phyloP scores from a whole-genome alignment of 1,140 invertebrate species.

The Monochamus saltuarius region DNA sequence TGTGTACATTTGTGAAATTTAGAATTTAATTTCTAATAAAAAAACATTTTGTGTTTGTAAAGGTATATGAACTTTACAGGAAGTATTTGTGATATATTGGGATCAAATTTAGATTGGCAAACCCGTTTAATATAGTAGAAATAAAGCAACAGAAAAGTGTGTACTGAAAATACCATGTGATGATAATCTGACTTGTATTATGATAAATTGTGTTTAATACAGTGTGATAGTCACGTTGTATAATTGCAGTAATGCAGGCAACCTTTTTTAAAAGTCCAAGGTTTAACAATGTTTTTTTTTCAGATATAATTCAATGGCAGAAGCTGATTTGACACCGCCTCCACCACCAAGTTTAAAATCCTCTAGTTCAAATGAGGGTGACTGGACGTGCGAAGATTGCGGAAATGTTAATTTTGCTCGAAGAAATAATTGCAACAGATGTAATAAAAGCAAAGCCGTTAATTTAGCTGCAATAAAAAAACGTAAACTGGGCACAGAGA shows the following conservation, averaged over 20 bases:
- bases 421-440: constrained; percentile 86
- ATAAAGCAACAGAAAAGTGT: neutral
- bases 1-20: neutral
- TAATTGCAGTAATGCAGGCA: neutral
- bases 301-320: neutral
- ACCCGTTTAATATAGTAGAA: neutral
- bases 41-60: constrained; percentile 12
- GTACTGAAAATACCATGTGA: neutral
- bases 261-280: neutral
- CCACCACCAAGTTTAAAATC: constrained; percentile 36
- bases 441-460: constrained; percentile 67
- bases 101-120: constrained; percentile 7
- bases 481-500: constrained; percentile 93
- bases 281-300: constrained; percentile 3
- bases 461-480: constrained; percentile 59
- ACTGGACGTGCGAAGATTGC: constrained; percentile 68
- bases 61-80: constrained; percentile 14
- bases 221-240: neutral
- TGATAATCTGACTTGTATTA: neutral
- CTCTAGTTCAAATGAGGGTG: constrained; percentile 50
- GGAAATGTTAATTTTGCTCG: constrained; percentile 94
- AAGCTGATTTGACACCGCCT: constrained; percentile 35
- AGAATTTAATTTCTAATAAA: constrained; percentile 16
- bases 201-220: neutral
- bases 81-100: constrained; percentile 18